These are phyloP conservation scores for Todus mexicanus DNA, from an alignment of 2,797 vertebrate genomes.

Conservation along the genomic window DNA sequence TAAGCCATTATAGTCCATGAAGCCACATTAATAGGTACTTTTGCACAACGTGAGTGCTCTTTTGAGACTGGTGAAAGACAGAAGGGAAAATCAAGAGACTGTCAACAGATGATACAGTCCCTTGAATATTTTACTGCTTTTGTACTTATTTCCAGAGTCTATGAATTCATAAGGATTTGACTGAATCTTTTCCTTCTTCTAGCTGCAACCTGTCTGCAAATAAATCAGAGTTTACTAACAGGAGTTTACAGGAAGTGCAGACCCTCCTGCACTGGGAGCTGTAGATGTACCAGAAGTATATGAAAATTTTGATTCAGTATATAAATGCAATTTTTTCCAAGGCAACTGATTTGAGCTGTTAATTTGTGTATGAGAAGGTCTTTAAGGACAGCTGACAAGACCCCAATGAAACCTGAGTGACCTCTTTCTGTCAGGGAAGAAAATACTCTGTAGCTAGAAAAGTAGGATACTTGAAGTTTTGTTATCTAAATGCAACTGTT, in stretches of 20 bases:
- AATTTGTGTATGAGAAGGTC: not conserved
- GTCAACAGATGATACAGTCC: not conserved
- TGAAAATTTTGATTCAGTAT: not conserved
- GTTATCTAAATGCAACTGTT: not conserved
- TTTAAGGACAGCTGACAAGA: not conserved
- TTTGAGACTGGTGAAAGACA: not conserved
- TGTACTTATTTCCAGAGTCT: not conserved
- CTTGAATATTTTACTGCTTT: not conserved
- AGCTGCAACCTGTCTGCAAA: not conserved
- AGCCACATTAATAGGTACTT: not conserved
- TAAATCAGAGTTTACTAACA: not conserved
- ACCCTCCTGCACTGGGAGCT: not conserved
- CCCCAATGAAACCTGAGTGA: not conserved
- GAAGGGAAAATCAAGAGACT: not conserved
- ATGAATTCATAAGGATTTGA: not conserved
- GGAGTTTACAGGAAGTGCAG: not conserved
- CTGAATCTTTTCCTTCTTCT: not conserved
- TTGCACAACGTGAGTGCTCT: not conserved
- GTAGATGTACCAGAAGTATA: not conserved
- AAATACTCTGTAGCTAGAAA: not conserved
- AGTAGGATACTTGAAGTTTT: not conserved
- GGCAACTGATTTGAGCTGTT: not conserved
- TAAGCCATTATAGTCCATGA: not conserved
- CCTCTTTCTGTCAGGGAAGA: not conserved
- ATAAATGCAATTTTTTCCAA: not conserved